Conservation (phyloP, 2,113 vertebrate species). For the Coryphaenoides rupestris region DNA sequence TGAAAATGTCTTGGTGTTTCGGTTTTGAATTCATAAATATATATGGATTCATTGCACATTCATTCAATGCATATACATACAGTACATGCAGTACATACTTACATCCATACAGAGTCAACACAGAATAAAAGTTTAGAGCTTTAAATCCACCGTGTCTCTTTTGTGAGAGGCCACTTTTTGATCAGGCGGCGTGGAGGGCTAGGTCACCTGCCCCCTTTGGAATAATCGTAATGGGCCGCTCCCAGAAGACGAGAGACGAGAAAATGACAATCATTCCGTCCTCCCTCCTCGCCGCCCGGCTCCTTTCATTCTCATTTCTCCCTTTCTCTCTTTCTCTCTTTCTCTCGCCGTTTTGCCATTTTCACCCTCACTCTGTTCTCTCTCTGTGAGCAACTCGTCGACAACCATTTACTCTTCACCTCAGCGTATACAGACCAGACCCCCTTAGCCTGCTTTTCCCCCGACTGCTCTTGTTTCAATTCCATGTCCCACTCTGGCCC, state of each 20-base stretch:
- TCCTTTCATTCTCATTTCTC: no score
- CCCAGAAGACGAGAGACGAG: slow-evolving; percentile 12
- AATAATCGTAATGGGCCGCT: slow-evolving; percentile 33
- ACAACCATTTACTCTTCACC: slow-evolving; percentile 1
- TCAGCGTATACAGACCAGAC: neutral
- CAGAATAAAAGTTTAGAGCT: no score
- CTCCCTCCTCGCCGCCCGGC: no score
- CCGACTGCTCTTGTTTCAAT: neutral
- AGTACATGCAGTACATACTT: no score
- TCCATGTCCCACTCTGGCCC: slow-evolving; percentile 9
- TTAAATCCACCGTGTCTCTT: no score
- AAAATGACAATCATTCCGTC: neutral
- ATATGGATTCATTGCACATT: no score
- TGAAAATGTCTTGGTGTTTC: no score
- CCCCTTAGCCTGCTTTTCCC: slow-evolving; percentile 10
- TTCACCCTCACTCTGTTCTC: neutral
- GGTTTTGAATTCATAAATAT: no score
- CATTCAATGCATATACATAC: no score
- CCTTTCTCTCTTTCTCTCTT: no score
- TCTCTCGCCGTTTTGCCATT: slow-evolving; percentile 3
- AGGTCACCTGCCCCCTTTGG: slow-evolving; percentile 24
- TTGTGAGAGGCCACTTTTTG: slow-evolving; percentile 11
- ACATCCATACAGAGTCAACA: no score
- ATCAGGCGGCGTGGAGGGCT: slow-evolving; percentile 16
- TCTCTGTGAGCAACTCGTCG: neutral